Evolutionary conservation across 2,797 vertebrate genomes (phyloP), one percentile per base, ranked within the genome.

Genomic region (Clangula hyemalis): DNA sequence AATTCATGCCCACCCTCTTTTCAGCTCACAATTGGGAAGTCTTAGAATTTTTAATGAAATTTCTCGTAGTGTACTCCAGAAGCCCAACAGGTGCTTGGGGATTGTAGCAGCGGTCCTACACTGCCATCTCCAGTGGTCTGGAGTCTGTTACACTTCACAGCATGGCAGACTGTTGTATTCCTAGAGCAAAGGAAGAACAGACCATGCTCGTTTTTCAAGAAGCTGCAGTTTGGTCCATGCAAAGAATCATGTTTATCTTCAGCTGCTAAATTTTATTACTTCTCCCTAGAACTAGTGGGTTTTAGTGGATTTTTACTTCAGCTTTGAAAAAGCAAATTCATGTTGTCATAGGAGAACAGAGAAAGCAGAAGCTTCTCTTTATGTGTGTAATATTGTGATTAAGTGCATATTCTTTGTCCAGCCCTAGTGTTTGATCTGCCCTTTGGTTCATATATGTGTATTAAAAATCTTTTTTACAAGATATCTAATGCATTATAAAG

Each of bases 1-100:
- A 81, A 79, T 65, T 75, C 8, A 30, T 3, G 0, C 62, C 87
- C 24, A 24, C 9, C 14, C 24, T 61, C 0, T 36, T 49, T 79
- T 68, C 27, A 5, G 3, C 36, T 64, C 6, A 8, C 13, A 6
- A 5, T 6, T 69, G 24, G 19, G 77, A 24, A 0, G 1, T 61
- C 32, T 85, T 28, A 12, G 53, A 18, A 47, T 49, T 41, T 71
- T 34, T 30, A 89, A 13, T 39, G 51, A 54, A 24, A 25, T 70
- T 57, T 89, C 32, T 68, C 5, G 68, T 5, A 2, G 13, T 16
- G 17, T 4, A 11, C 12, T 78, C 9, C 18, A 30, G 51, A 43
- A 53, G 45, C 15, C 4, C 1, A 76, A 18, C 20, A 24, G n/a
- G 24, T 61, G n/a, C 2, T 51, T 72, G 43, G 22, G 32, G 72